Evolutionary conservation across 1,140 invertebrate genomes (phyloP).

Genomic region (Dinoponera quadriceps): DNA sequence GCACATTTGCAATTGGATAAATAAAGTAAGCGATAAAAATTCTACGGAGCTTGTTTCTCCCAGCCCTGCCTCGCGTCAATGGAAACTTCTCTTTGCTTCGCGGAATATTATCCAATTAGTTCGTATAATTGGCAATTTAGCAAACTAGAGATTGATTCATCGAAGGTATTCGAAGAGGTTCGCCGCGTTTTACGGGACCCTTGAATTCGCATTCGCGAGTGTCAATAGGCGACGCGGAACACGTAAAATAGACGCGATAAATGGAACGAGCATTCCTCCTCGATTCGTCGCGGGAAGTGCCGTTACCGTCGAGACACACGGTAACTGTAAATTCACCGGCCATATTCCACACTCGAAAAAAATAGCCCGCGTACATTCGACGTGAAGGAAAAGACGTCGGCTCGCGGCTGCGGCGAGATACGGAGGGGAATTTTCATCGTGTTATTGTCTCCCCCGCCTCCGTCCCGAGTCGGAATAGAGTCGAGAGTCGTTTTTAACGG

Average conservation of each 20-base stretch:
- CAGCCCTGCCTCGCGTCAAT: neutral
- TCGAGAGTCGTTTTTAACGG: constrained; percentile 70
- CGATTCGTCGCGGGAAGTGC: neutral
- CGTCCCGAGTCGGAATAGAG: constrained; percentile 22
- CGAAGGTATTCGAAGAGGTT: no score
- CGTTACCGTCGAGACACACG: neutral
- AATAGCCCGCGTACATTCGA: neutral
- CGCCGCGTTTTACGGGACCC: neutral
- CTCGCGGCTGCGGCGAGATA: neutral
- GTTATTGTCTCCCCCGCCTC: constrained; percentile 28
- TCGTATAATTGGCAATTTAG: constrained; percentile 15
- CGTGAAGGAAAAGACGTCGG: neutral
- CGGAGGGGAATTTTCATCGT: constrained; percentile 33
- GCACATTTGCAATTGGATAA: constrained; percentile 8
- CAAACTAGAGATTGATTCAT: neutral
- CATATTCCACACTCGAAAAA: neutral
- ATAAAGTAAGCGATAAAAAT: neutral
- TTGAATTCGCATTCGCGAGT: neutral
- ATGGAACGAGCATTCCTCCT: constrained; percentile 2
- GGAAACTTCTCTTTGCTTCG: neutral
- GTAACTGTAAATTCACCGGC: neutral
- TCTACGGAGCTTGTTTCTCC: neutral
- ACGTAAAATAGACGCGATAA: no score
- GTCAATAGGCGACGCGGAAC: neutral
- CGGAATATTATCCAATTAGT: neutral